Evolutionary conservation across 2,113 vertebrate genomes (phyloP).

Genomic region (Thamnaconus septentrionalis): DNA sequence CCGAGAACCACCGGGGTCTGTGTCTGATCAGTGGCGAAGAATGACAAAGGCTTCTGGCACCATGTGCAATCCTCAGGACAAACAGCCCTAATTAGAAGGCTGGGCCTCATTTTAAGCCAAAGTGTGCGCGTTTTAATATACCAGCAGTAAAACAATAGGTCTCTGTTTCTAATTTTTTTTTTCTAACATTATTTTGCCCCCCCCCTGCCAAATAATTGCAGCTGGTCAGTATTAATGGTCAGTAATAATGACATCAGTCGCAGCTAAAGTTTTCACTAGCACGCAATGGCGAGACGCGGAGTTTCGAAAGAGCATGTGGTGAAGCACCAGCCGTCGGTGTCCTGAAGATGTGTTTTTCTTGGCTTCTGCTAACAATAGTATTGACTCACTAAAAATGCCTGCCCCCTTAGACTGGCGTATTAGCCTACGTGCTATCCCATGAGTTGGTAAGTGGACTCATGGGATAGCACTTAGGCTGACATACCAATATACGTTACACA

Average conservation of each 20-base stretch:
- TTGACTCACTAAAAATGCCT: no score
- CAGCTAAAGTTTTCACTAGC: not conserved
- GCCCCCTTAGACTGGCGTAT: no score
- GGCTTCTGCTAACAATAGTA: no score
- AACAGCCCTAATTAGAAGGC: slow-evolving; percentile 33
- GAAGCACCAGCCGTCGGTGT: no score
- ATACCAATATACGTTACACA: no score
- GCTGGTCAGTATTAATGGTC: slow-evolving; percentile 12
- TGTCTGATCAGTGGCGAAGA: slow-evolving; percentile 9
- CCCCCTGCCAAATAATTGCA: slow-evolving; percentile 22
- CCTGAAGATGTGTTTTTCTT: no score
- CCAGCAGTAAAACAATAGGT: slow-evolving; percentile 28
- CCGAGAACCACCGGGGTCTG: slow-evolving; percentile 12
- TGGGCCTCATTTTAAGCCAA: slow-evolving; percentile 18
- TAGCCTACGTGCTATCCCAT: no score
- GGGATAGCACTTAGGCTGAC: no score
- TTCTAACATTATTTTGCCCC: slow-evolving; percentile 11
- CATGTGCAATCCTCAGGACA: slow-evolving; percentile 49
- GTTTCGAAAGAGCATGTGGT: no score
- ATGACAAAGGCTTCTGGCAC: slow-evolving; percentile 44
- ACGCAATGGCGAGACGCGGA: no score
- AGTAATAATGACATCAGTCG: not conserved
- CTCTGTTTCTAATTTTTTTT: slow-evolving; percentile 33
- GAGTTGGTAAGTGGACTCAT: no score
- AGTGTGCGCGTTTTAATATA: slow-evolving; percentile 22